Evolutionary conservation across 2,888 invertebrate species (phyloP), one percentile per base, ranked within the genome.

Genomic region (Koerneria pararmatus): DNA sequence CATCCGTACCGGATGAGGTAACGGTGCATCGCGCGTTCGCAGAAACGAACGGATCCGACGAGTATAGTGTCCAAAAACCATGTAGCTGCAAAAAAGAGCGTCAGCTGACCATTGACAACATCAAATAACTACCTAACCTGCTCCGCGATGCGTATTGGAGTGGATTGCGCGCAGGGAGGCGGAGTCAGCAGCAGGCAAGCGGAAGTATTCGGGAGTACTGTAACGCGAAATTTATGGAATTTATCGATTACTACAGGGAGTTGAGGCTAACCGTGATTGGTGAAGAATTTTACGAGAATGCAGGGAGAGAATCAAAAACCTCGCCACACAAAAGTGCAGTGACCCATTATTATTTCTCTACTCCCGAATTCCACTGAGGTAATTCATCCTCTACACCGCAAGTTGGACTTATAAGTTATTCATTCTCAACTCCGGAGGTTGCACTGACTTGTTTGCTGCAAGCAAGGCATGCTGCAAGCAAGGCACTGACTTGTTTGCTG

Each of bases 21-120:
- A 76, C 68, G 3, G 56, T 67, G 62, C 76, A 76, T 56, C 72
- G 63, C 51, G 67, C 60, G 53, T 76, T 75, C 41, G 72, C 60
- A 11, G 75, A 75, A 35, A 71, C 74, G 63, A 69, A 71, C 15
- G 76, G 76, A 59, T 75, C 75, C 19, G 75, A 74, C 1, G 76
- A 69, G 62, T 69, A 73, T 19, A 76, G 65, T n/a, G 65, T 29
- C 74, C 75, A 76, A 6, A 69, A 71, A 31, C 76, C 76, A 46
- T 69, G 70, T 57, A 76, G 19, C 75, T 75, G 64, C 4, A 49
- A 54, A 3, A 11, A 54, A 4, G 3, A 29, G 32, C 31, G 6
- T 58, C 1, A 19, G 27, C 1, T 0, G 24, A 41, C 1, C 41
- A n/a, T 58, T 29, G 19, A 35, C 4, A 37, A 32, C 24, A 57